Evolutionary conservation across 2,797 vertebrate genomes (phyloP).

Genomic region (Dendrocincla fuliginosa): DNA sequence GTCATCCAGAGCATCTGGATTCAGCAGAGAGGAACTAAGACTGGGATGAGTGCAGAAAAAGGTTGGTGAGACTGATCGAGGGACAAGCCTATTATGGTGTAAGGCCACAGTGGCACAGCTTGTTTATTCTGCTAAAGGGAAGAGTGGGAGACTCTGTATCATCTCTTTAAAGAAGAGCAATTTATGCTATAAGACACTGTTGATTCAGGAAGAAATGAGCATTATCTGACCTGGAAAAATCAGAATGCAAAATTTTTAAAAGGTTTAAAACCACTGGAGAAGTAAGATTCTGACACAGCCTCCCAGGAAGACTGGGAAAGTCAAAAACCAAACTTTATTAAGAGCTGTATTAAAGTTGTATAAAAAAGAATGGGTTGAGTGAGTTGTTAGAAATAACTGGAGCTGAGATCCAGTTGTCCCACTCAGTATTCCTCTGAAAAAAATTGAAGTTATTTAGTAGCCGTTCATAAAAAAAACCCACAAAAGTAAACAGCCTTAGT

Average conservation of each 20-base stretch:
- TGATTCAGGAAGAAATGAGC: not conserved
- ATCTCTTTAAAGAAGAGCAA: not conserved
- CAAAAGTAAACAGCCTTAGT: not conserved
- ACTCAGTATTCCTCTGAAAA: not conserved
- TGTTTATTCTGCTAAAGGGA: not conserved
- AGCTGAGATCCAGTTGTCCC: not conserved
- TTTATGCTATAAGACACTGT: not conserved
- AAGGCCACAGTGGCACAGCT: not conserved
- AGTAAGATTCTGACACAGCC: not conserved
- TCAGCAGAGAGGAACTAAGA: not conserved
- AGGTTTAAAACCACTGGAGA: not conserved
- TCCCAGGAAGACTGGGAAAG: not conserved
- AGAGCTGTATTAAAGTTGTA: not conserved
- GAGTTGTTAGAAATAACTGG: not conserved
- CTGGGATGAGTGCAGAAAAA: not conserved
- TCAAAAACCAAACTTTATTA: not conserved
- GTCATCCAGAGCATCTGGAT: accelerated
- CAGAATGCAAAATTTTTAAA: not conserved
- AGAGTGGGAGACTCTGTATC: not conserved
- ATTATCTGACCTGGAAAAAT: not conserved
- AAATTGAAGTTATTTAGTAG: not conserved
- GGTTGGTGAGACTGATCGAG: not conserved
- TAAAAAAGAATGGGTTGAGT: not conserved
- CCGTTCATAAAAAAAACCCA: not conserved
- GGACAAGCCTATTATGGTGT: not conserved